Conservation (phyloP, 2,888 invertebrate species). For the Neuroscelio doddi region DNA sequence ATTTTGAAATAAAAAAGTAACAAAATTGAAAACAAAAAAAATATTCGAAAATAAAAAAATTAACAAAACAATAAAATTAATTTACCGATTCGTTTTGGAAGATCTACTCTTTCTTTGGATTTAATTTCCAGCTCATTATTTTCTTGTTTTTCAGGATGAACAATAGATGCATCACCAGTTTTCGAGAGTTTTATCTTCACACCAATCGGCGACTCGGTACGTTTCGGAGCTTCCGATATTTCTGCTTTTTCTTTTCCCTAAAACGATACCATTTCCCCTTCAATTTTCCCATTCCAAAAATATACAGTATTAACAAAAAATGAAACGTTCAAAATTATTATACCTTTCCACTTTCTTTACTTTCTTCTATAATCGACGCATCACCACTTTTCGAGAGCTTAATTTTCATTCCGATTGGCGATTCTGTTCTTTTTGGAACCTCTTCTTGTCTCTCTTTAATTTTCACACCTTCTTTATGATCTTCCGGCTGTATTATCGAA, state of each 20-base stretch:
- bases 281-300: no score
- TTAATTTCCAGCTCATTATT: constrained; percentile 40
- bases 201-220: constrained; percentile 59
- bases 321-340: not conserved
- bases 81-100: constrained; percentile 49
- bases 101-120: constrained; percentile 48
- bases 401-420: constrained; percentile 69
- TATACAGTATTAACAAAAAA: not conserved
- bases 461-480: constrained; percentile 44
- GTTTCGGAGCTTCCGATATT: constrained; percentile 25
- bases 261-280: no score
- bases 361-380: constrained; percentile 54
- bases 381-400: constrained; percentile 67
- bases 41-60: not conserved
- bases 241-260: constrained; percentile 3
- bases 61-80: not conserved
- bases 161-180: constrained; percentile 58
- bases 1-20: no score
- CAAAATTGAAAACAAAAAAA: no score
- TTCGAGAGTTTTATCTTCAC: constrained; percentile 66
- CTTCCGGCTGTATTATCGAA: constrained; percentile 60
- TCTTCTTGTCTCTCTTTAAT: constrained; percentile 44
- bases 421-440: constrained; percentile 60
- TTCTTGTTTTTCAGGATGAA: constrained; percentile 38
- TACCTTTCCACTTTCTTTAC: not conserved